A percentile compares a stretch with the other conserved stretches of the same genome.
Evolutionary conservation across 2,888 invertebrate species (phyloP).

Genomic region (Dendrolimus houi): DNA sequence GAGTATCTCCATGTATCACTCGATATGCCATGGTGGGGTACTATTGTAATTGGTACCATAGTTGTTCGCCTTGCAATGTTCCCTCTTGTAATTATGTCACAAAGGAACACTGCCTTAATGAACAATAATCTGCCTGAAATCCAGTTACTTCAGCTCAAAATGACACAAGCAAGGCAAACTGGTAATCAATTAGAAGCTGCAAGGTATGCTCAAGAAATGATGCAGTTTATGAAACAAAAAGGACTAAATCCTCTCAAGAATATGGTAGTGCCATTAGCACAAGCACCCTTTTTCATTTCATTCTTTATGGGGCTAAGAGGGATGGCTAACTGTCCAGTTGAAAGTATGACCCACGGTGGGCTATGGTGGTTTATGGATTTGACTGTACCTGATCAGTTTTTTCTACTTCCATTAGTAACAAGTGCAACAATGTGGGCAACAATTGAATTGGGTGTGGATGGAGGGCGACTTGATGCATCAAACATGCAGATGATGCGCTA

Average conservation of each 20-base stretch:
- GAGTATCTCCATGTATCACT: constrained; percentile 88
- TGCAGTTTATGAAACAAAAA: constrained; percentile 88
- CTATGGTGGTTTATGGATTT: constrained; percentile 95
- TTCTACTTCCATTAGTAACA: constrained; percentile 89
- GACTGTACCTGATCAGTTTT: constrained; percentile 93
- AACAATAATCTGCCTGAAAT: constrained; percentile 91
- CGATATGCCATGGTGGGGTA: constrained; percentile 95
- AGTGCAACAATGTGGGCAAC: constrained; percentile 88
- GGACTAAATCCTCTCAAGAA: constrained; percentile 88
- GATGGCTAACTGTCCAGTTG: constrained; percentile 94
- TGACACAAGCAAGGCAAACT: constrained; percentile 90
- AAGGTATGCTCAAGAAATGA: constrained; percentile 85
- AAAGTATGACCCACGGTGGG: constrained; percentile 92
- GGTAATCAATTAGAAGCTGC: constrained; percentile 89
- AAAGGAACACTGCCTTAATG: constrained; percentile 88
- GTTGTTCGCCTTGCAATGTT: constrained; percentile 86
- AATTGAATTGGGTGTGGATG: constrained; percentile 89
- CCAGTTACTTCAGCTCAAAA: constrained; percentile 86
- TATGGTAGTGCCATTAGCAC: constrained; percentile 84
- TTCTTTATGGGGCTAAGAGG: constrained; percentile 91
- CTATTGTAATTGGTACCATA: constrained; percentile 89
- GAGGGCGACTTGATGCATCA: constrained; percentile 78
- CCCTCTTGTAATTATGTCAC: constrained; percentile 89
- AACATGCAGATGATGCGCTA: constrained; percentile 85
- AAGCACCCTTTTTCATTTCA: constrained; percentile 94